Conservation (phyloP, 2,888 invertebrate genomes). For the Panzeria rudis region DNA sequence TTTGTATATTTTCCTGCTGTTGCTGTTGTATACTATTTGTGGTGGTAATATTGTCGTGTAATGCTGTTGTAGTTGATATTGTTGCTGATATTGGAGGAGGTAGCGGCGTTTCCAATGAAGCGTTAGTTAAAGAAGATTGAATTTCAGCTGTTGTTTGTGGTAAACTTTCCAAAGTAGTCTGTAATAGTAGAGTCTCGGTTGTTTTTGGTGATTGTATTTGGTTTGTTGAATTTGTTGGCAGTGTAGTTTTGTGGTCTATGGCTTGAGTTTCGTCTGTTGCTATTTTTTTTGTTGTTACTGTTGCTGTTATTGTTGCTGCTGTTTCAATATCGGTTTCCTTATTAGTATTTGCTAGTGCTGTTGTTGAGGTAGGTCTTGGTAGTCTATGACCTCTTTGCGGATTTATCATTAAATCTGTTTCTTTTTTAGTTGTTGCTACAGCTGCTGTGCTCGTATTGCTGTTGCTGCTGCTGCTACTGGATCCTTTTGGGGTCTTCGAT, state of each 20-base stretch:
- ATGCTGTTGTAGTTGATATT: conserved; percentile 26
- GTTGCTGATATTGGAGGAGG: conserved; percentile 40
- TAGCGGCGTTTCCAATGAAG: conserved; percentile 64
- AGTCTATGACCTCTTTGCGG: conserved; percentile 80
- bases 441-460: conserved; percentile 43
- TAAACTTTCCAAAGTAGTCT: conserved; percentile 46
- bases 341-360: conserved; percentile 63
- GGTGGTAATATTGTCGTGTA: conserved; percentile 20
- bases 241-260: conserved; percentile 39
- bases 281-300: conserved; percentile 33
- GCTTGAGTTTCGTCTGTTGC: conserved; percentile 31
- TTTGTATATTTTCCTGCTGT: conserved; percentile 56
- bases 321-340: conserved; percentile 42
- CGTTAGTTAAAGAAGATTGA: conserved; percentile 64
- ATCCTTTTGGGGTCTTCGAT: conserved; percentile 51
- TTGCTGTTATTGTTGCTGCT: conserved; percentile 21
- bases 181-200: neutral
- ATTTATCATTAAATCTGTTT: conserved; percentile 77
- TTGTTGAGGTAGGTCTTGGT: conserved; percentile 76
- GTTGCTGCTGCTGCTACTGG: neutral
- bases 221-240: conserved; percentile 72
- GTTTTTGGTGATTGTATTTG: conserved; percentile 66
- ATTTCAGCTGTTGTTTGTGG: conserved; percentile 67
- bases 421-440: conserved; percentile 62
- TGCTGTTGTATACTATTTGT: conserved; percentile 50